Base-by-base conservation (phyloP, 2,888 invertebrate species). In the Xanthia icteritia region DNA sequence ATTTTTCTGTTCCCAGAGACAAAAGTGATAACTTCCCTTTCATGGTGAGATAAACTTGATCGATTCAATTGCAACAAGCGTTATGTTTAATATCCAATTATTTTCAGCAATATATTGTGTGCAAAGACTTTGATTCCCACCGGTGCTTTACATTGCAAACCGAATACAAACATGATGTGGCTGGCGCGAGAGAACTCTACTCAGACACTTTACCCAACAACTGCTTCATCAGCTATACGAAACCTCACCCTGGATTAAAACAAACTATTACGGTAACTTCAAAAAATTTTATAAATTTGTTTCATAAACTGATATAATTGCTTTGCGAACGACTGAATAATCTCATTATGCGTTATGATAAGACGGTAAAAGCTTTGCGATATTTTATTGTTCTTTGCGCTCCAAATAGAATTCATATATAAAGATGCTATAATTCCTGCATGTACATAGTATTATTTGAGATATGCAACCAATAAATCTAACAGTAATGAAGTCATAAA, bases 141-240 rank as follows among this genome's bases (percentile, higher is more conserved):
- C 77, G 83, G 66, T 95, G 95, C 82, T 70, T 90, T 27, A 84
- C 89, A 56, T 93, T 94, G 93, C 81, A 87, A 51, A 76, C 92
- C 56, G 72, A 84, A 11, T 71, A 76, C 11, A 82, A 86, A 72
- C 82, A 87, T 48, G 84, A 83, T 8, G 83, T 76, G 69, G 83
- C 84, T 61, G 76, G 88, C 20, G 74, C 76, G 11, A 76, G 75
- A 8, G 82, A 84, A 48, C 75, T 91, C 27, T 81, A 79, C 51
- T 80, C 88, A 2, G 87, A 83, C 15, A 80, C 87, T 4, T 76
- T 88, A 48, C 82, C 79, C 23, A 64, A 82, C 15, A 73, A 84
- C 60, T 95, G 95, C 80, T 94, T 92, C 39, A 73, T 92, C 9
- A 93, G 89, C 82, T 84, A 90, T 70, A 75, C 91, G 51, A 88